Percentiles rank a stretch among this genome's conserved stretches.
Evolutionary conservation across 2,113 vertebrate species (phyloP).

Genomic region (Elachura formosa): DNA sequence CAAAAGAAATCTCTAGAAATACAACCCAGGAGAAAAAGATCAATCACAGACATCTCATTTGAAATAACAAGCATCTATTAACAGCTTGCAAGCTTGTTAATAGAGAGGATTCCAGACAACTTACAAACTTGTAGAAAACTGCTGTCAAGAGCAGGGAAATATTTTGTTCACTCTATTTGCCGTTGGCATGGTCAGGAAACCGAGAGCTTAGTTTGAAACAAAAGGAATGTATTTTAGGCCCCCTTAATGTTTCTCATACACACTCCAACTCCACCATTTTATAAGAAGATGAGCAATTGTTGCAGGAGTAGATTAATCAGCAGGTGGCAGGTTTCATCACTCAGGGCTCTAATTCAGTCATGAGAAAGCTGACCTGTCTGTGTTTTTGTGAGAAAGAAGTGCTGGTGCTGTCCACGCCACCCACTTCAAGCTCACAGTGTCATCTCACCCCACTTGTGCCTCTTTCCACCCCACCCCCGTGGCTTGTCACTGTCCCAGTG

Average conservation of each 20-base stretch:
- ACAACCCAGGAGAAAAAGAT: neutral
- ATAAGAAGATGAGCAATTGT: neutral
- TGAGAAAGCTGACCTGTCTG: neutral
- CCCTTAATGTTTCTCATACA: neutral
- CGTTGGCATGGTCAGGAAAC: neutral
- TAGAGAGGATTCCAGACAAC: neutral
- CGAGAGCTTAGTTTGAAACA: neutral
- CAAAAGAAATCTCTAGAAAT: conserved; percentile 34
- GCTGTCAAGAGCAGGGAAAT: neutral
- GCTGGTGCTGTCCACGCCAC: neutral
- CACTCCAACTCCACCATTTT: neutral
- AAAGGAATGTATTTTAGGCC: neutral
- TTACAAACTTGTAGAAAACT: neutral
- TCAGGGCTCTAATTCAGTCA: neutral
- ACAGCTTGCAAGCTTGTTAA: neutral
- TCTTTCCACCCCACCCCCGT: neutral
- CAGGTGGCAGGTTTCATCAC: neutral
- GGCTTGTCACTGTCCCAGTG: neutral
- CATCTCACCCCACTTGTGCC: neutral
- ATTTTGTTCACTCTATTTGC: neutral
- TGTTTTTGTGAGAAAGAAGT: neutral
- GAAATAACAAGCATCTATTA: neutral
- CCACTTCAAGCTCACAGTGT: neutral
- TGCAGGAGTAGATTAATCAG: neutral
- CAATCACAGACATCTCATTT: neutral